Evolutionary conservation across 2,888 invertebrate species (phyloP).

Genomic region (Eustalomyia histrio): DNA sequence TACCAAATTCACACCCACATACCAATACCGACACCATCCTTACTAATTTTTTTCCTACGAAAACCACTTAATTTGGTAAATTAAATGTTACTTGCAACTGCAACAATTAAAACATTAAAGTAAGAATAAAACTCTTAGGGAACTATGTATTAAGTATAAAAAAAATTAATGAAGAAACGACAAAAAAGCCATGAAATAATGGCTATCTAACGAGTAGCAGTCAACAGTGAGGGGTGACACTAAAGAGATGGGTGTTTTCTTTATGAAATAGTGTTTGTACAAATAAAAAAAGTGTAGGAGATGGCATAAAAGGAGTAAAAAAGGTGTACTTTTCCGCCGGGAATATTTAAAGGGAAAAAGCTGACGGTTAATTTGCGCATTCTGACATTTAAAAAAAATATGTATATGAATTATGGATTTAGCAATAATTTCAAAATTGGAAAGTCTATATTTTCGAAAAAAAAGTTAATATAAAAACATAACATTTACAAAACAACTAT

Average conservation of each 20-base stretch:
- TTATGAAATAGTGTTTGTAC: background rate
- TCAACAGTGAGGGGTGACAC: background rate
- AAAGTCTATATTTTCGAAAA: too few relatives aligned
- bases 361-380: too few relatives aligned
- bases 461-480: too few relatives aligned
- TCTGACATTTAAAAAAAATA: too few relatives aligned
- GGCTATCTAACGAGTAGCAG: conserved; percentile 33
- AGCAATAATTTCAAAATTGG: too few relatives aligned
- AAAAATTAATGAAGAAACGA: conserved; percentile 30
- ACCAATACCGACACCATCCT: background rate
- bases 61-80: conserved; percentile 64
- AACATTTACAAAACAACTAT: too few relatives aligned
- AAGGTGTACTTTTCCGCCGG: background rate
- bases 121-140: conserved; percentile 26
- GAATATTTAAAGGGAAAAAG: background rate
- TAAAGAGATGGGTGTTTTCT: conserved; percentile 39
- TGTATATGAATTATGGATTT: too few relatives aligned
- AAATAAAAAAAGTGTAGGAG: background rate
- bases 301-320: background rate
- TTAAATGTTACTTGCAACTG: conserved; percentile 63
- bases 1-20: background rate
- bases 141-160: background rate
- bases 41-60: conserved; percentile 25
- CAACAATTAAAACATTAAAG: conserved; percentile 62
- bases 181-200: conserved; percentile 29